These are phyloP conservation scores for Tachypleus tridentatus DNA, from an alignment of 1,140 invertebrate species.

Conservation along the genomic window DNA sequence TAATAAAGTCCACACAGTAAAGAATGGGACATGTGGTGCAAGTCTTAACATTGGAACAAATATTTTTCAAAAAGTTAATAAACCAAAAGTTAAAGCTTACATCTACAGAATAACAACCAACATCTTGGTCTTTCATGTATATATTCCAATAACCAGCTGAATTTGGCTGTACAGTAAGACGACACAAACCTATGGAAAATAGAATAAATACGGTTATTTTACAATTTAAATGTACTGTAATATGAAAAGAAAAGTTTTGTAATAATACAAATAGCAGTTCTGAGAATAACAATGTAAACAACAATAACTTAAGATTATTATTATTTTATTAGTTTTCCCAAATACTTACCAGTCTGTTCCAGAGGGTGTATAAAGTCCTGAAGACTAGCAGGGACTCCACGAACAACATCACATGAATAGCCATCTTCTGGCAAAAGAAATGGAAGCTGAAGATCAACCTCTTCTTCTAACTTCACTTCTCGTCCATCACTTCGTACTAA, in stretches of 20 bases:
- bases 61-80: too few relatives aligned
- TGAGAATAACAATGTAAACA: too few relatives aligned
- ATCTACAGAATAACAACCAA: slow-evolving; percentile 7
- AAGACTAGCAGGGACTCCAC: slow-evolving; percentile 80
- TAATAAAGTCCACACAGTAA: too few relatives aligned
- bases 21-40: too few relatives aligned
- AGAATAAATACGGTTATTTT: neutral
- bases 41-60: too few relatives aligned
- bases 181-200: slow-evolving; percentile 50
- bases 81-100: too few relatives aligned
- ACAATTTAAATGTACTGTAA: too few relatives aligned
- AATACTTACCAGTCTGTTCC: slow-evolving; percentile 49
- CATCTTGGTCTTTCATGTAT: slow-evolving; percentile 54
- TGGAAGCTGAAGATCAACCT: slow-evolving; percentile 71
- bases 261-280: too few relatives aligned
- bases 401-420: slow-evolving; percentile 91
- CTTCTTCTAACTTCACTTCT: slow-evolving; percentile 49
- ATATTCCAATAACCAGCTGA: slow-evolving; percentile 89
- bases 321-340: too few relatives aligned
- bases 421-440: slow-evolving; percentile 93
- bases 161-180: slow-evolving; percentile 74
- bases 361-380: slow-evolving; percentile 82
- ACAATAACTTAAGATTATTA: too few relatives aligned
- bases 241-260: too few relatives aligned
- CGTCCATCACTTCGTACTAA: slow-evolving; percentile 70